Evolutionary conservation across 2,797 vertebrate genomes (phyloP).

Genomic region (Lophius americanus): DNA sequence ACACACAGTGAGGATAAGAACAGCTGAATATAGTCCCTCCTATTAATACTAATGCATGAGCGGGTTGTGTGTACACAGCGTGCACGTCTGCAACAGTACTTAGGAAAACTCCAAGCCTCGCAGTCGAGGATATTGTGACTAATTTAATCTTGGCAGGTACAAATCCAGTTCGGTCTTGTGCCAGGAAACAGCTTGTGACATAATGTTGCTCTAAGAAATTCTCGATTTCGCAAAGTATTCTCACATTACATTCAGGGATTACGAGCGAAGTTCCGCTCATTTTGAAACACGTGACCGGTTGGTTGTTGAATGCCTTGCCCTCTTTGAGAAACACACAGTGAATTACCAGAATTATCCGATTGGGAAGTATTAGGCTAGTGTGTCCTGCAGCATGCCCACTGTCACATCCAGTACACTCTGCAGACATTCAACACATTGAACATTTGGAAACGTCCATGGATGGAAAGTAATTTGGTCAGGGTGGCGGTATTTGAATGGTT

Average conservation of each 20-base stretch:
- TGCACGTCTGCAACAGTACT: slow-evolving; percentile 4
- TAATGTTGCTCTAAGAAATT: slow-evolving; percentile 60
- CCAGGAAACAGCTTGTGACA: slow-evolving; percentile 59
- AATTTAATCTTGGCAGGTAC: slow-evolving; percentile 54
- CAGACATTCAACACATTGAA: slow-evolving; percentile 10
- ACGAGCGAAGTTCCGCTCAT: slow-evolving; percentile 19
- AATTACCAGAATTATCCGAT: slow-evolving; percentile 6
- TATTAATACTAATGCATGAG: slow-evolving; percentile 18
- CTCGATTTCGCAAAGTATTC: slow-evolving; percentile 37
- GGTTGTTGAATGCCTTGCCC: slow-evolving; percentile 28
- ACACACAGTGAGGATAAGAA: slow-evolving; percentile 35
- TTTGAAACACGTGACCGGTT: slow-evolving; percentile 30
- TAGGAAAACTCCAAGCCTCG: slow-evolving; percentile 17
- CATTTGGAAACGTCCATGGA: slow-evolving; percentile 20
- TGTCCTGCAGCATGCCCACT: slow-evolving; percentile 15
- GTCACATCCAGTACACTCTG: background rate
- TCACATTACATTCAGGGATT: slow-evolving; percentile 40
- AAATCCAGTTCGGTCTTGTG: slow-evolving; percentile 47
- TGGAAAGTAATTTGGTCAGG: slow-evolving; percentile 18
- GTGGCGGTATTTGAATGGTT: slow-evolving; percentile 8
- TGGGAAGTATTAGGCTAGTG: slow-evolving; percentile 13
- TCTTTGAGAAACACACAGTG: slow-evolving; percentile 15
- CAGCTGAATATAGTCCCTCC: slow-evolving; percentile 45
- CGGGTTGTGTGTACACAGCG: slow-evolving; percentile 19
- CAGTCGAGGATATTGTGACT: slow-evolving; percentile 30